phyloP scores from a whole-genome alignment of 2,888 invertebrate species.

The Drosophila colorata region DNA sequence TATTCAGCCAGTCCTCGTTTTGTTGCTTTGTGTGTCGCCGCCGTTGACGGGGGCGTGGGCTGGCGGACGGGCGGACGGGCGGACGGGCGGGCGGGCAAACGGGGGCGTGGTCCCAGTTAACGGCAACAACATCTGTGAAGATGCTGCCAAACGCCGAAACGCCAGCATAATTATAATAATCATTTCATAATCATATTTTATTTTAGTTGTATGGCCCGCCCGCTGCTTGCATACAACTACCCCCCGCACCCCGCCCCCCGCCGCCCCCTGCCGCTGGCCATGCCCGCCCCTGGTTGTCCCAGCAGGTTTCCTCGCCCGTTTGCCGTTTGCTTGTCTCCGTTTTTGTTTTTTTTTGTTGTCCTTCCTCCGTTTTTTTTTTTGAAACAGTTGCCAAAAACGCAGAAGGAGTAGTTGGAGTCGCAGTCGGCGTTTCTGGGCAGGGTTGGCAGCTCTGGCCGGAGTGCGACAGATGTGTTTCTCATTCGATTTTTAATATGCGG shows the following conservation, averaged over 20 bases:
- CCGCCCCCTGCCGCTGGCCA: background rate
- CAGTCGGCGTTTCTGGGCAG: conserved; percentile 3
- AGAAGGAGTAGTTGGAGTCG: conserved; percentile 13
- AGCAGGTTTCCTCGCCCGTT: conserved; percentile 56
- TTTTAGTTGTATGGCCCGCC: conserved; percentile 67
- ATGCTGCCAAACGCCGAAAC: conserved; percentile 66
- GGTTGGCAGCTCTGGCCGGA: conserved; percentile 21
- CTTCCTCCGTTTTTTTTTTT: conserved; percentile 29
- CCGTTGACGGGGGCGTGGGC: conserved; percentile 9
- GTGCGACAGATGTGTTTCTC: conserved; percentile 85
- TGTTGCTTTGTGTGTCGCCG: conserved; percentile 23
- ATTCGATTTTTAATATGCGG: conserved; percentile 86
- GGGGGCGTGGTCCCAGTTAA: conserved; percentile 72
- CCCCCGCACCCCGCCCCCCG: conserved; percentile 10
- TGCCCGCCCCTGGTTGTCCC: conserved; percentile 37
- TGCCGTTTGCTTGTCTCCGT: conserved; percentile 17
- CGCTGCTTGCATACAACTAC: conserved; percentile 37
- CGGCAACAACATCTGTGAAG: conserved; percentile 82
- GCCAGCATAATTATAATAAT: conserved; percentile 83
- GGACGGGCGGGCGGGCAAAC: conserved; percentile 17
- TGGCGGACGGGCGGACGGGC: conserved; percentile 12
- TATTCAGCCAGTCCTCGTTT: conserved; percentile 23
- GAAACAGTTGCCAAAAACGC: conserved; percentile 74
- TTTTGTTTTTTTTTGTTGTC: conserved; percentile 14
- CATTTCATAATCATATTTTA: conserved; percentile 84